These are phyloP conservation scores for Pluvianellus socialis DNA, from an alignment of 2,113 vertebrate genomes.

Conservation along the genomic window DNA sequence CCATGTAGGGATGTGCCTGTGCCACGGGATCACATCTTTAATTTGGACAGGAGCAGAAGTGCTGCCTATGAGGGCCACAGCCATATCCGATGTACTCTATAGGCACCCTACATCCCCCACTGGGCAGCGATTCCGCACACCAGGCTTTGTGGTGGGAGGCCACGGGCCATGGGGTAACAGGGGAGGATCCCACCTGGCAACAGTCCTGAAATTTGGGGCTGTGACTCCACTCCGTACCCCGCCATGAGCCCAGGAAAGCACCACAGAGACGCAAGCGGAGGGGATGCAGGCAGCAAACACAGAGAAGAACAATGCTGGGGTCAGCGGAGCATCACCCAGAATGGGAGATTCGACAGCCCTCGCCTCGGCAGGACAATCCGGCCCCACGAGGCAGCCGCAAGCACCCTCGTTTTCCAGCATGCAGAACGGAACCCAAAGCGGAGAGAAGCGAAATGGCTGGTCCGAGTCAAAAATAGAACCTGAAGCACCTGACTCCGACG, in stretches of 20 bases:
- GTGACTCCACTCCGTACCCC: neutral
- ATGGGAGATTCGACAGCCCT: neutral
- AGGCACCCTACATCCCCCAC: neutral
- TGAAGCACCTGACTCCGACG: neutral
- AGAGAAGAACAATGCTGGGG: neutral
- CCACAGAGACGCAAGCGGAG: neutral
- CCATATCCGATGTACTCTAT: fast-evolving
- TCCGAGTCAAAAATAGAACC: constrained; percentile 39
- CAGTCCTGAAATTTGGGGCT: neutral
- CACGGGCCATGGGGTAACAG: neutral
- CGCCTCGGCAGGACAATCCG: neutral
- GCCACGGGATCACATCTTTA: neutral
- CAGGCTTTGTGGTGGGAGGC: neutral
- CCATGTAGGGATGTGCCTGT: fast-evolving
- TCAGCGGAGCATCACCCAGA: neutral
- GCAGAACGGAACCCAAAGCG: neutral
- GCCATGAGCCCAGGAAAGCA: fast-evolving
- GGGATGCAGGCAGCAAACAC: neutral
- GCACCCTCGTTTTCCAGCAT: neutral
- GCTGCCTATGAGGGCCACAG: neutral
- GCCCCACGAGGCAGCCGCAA: neutral
- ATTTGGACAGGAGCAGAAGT: neutral
- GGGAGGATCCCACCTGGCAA: neutral
- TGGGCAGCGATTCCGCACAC: neutral
- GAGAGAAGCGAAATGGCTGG: neutral